Conservation (phyloP, 2,113 vertebrate species). For the Uria aalge region DNA sequence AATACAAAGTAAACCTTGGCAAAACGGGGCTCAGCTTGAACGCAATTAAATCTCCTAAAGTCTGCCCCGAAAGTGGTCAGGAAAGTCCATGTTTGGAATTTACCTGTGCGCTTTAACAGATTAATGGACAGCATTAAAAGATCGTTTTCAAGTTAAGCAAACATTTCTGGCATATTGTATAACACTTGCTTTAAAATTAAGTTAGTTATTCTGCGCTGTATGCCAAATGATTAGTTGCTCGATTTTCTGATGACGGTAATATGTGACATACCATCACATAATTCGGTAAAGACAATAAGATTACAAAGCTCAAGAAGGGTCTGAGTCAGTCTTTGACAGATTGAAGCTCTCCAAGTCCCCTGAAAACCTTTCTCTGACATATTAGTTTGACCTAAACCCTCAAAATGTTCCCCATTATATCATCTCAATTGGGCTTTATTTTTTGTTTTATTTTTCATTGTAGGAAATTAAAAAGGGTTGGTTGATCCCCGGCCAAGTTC, state of each 20-base stretch:
- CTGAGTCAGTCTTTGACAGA: constrained; percentile 44
- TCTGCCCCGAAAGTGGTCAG: neutral
- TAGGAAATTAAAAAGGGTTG: constrained; percentile 59
- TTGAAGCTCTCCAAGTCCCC: constrained; percentile 42
- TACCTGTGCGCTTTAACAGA: neutral
- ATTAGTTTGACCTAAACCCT: constrained; percentile 57
- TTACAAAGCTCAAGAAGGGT: constrained; percentile 23
- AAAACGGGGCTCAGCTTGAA: fast-evolving
- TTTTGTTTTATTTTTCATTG: constrained; percentile 61
- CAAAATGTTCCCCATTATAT: constrained; percentile 70
- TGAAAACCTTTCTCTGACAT: constrained; percentile 21
- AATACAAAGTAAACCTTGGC: neutral
- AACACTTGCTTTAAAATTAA: constrained; percentile 29
- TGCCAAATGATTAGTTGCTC: constrained; percentile 7
- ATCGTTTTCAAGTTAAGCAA: constrained; percentile 42
- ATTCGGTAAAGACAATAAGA: constrained; percentile 29
- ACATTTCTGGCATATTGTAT: neutral
- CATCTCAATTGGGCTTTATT: constrained; percentile 31
- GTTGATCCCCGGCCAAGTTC: constrained; percentile 58
- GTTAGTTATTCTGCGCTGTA: neutral
- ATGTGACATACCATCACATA: neutral
- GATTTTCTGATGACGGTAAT: neutral
- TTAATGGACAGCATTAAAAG: neutral
- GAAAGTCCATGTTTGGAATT: neutral
- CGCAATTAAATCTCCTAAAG: neutral